Percentiles rank a stretch among this genome's conserved stretches.
Evolutionary conservation across 2,797 vertebrate species (phyloP).

Genomic region (Hypotaenidia okinawae): DNA sequence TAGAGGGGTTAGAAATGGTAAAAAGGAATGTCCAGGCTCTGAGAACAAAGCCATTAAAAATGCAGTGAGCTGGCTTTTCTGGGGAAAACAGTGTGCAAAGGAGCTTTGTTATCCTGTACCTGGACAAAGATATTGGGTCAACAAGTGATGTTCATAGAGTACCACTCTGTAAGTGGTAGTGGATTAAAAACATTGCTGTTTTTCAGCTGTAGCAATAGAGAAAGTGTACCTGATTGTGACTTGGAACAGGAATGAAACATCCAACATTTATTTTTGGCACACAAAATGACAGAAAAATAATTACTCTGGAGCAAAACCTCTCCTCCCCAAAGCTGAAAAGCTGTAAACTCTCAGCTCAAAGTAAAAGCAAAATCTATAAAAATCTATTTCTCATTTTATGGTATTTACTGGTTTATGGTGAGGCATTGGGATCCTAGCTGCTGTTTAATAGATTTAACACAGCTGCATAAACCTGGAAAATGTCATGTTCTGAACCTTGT

Average conservation of each 20-base stretch:
- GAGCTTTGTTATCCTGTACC: background rate
- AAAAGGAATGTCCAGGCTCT: background rate
- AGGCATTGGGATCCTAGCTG: constrained; percentile 22
- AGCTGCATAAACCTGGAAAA: constrained; percentile 49
- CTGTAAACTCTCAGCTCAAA: constrained; percentile 23
- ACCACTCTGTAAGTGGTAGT: background rate
- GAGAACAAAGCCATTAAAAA: background rate
- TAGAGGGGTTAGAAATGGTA: background rate
- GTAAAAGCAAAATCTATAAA: constrained; percentile 47
- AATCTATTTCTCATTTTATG: background rate
- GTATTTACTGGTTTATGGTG: constrained; percentile 56
- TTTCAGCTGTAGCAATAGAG: background rate
- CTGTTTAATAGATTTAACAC: constrained; percentile 56
- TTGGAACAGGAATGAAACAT: background rate
- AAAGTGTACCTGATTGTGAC: background rate
- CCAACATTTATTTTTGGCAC: constrained; percentile 7
- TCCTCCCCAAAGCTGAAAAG: constrained; percentile 3
- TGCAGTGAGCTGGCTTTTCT: background rate
- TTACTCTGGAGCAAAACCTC: constrained; percentile 2
- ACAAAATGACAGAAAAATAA: background rate
- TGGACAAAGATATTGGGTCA: background rate
- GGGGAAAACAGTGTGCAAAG: background rate
- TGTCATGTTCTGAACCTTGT: background rate
- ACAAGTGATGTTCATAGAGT: background rate
- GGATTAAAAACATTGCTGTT: background rate